These are phyloP conservation scores for Listronotus oregonensis DNA, from an alignment of 1,140 invertebrate genomes.

Conservation along the genomic window DNA sequence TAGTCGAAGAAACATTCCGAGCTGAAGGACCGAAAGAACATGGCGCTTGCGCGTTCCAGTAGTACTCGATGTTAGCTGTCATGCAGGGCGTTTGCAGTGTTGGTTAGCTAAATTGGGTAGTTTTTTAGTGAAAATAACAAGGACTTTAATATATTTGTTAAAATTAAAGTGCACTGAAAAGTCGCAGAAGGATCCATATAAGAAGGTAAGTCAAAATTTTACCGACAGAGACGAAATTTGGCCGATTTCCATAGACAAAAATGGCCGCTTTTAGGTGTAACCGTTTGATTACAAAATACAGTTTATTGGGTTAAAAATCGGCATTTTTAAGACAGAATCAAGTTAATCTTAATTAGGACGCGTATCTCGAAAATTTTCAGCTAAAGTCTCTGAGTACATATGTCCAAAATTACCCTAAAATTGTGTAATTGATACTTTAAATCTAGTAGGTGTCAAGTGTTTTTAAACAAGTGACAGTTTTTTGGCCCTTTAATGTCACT, in stretches of 20 bases:
- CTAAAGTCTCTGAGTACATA: no score
- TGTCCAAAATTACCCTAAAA: no score
- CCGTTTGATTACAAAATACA: constrained; percentile 29
- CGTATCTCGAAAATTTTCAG: no score
- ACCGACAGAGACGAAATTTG: not conserved
- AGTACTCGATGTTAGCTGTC: constrained; percentile 45
- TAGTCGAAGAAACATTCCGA: not conserved
- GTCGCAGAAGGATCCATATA: constrained; percentile 12
- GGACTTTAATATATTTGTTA: constrained; percentile 25
- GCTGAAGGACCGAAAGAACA: not conserved
- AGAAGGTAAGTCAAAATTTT: constrained; percentile 37
- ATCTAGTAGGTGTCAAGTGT: constrained; percentile 23
- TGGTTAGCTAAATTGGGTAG: constrained; percentile 32
- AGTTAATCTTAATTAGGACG: not conserved
- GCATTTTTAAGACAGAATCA: constrained; percentile 4
- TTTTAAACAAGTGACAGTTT: constrained; percentile 30
- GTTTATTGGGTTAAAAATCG: constrained; percentile 16
- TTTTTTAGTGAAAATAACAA: constrained; percentile 33
- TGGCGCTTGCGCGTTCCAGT: constrained; percentile 33
- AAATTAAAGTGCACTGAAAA: constrained; percentile 28
- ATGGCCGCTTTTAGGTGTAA: constrained; percentile 17
- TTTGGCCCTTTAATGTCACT: constrained; percentile 30
- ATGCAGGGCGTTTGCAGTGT: constrained; percentile 47
- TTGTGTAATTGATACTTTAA: not conserved
- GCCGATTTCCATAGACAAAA: constrained; percentile 14